Evolutionary conservation across 2,113 vertebrate species (phyloP).

Genomic region (Merops nubicus): DNA sequence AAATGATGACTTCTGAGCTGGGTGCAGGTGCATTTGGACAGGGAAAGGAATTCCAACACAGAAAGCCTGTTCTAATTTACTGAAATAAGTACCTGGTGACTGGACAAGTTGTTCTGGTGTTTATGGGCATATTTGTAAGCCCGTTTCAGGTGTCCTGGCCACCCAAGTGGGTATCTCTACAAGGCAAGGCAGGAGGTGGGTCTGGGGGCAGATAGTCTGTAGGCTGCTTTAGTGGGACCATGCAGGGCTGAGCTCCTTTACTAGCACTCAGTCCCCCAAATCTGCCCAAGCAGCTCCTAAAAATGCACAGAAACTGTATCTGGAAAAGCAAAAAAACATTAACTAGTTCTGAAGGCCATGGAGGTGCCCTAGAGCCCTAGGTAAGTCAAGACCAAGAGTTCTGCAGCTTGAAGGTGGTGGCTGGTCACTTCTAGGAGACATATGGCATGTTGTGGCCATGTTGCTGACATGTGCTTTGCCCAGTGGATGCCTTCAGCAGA

Average conservation of each 20-base stretch:
- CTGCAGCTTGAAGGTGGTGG: background rate
- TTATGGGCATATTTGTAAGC: background rate
- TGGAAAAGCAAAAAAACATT: background rate
- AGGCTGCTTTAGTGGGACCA: background rate
- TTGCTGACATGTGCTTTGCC: background rate
- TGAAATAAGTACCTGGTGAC: background rate
- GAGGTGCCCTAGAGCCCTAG: background rate
- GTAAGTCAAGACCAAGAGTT: background rate
- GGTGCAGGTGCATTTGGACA: background rate
- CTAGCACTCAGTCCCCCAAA: rapidly evolving
- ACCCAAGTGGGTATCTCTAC: background rate
- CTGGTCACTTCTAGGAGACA: background rate
- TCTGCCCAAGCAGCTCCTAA: background rate
- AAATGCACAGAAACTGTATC: background rate
- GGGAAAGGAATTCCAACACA: background rate
- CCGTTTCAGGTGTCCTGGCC: rapidly evolving
- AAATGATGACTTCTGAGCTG: background rate
- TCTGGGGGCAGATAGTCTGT: background rate
- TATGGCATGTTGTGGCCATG: rapidly evolving
- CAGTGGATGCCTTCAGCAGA: background rate
- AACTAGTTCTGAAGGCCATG: background rate
- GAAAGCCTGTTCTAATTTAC: background rate
- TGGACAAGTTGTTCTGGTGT: background rate
- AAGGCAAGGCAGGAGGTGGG: background rate
- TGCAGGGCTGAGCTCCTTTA: background rate